Conservation (phyloP, 1,140 invertebrate genomes). For the Phocides pigmalion region DNA sequence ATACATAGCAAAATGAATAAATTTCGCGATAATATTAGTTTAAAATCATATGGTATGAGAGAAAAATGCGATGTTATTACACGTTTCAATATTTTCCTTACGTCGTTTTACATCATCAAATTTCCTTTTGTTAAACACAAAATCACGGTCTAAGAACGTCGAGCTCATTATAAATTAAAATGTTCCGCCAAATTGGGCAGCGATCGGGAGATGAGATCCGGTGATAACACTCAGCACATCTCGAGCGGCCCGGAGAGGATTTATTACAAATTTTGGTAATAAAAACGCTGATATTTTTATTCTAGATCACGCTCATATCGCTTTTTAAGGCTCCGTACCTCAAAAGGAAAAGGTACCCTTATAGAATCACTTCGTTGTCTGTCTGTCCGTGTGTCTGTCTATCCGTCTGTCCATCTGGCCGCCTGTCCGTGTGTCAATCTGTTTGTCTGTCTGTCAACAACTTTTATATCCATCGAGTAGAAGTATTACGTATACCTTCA, state of each 20-base stretch:
- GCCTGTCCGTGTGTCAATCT: too few species aligned
- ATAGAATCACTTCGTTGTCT: too few species aligned
- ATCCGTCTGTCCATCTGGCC: too few species aligned
- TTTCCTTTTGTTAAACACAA: constrained; percentile 10
- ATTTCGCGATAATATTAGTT: too few species aligned
- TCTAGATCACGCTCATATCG: background rate
- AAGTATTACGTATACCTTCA: too few species aligned
- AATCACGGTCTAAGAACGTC: constrained; percentile 30
- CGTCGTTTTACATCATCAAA: constrained; percentile 11
- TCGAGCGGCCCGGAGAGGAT: background rate
- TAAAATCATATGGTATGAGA: too few species aligned
- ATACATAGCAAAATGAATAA: too few species aligned
- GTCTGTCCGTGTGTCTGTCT: too few species aligned
- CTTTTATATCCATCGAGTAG: too few species aligned
- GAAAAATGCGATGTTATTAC: background rate
- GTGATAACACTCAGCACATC: constrained; percentile 28
- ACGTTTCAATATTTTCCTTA: background rate
- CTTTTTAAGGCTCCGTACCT: too few species aligned
- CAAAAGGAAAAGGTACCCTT: too few species aligned
- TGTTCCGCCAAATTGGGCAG: constrained; percentile 44
- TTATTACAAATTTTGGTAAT: constrained; percentile 4
- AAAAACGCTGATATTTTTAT: background rate
- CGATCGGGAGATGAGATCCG: constrained; percentile 39
- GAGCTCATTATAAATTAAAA: constrained; percentile 52
- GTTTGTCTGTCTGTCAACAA: too few species aligned